phyloP scores from a whole-genome alignment of 1,140 invertebrate genomes.

The Zaprionus ornatus region DNA sequence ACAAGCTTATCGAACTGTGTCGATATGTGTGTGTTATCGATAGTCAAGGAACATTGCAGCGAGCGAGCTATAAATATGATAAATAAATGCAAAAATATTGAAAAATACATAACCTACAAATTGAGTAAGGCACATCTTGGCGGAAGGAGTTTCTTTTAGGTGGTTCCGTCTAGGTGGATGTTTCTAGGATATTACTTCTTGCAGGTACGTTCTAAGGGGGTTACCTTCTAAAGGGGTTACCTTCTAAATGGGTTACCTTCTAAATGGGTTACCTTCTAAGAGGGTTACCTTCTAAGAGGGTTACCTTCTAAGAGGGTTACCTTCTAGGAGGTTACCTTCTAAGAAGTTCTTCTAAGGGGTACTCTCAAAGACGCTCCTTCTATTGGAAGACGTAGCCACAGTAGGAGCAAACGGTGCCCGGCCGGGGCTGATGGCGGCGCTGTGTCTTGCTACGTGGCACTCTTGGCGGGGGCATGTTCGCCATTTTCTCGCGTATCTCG shows the following conservation, averaged over 20 bases:
- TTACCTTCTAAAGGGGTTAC: too few relatives aligned
- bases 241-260: too few relatives aligned
- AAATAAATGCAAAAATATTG: constrained; percentile 27
- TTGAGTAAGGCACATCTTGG: constrained; percentile 1
- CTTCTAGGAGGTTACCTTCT: too few relatives aligned
- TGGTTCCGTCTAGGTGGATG: too few relatives aligned
- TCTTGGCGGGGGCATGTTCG: background rate
- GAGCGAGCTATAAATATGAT: constrained; percentile 8
- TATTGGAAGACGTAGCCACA: background rate
- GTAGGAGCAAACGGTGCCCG: background rate
- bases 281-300: too few relatives aligned
- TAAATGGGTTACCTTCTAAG: too few relatives aligned
- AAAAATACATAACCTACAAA: background rate
- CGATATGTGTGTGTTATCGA: constrained; percentile 7
- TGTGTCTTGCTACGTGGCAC: background rate
- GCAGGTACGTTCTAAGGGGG: too few relatives aligned
- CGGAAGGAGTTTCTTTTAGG: too few relatives aligned
- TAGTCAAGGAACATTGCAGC: constrained; percentile 8
- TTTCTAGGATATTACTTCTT: too few relatives aligned
- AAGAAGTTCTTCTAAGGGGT: too few relatives aligned
- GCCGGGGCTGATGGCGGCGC: background rate
- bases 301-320: too few relatives aligned
- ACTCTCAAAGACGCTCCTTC: too few relatives aligned
- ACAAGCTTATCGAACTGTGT: constrained; percentile 10
- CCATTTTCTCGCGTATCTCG: constrained; percentile 29